Base-by-base conservation (phyloP, 2,113 vertebrate species). In the Ramphastos sulfuratus region DNA sequence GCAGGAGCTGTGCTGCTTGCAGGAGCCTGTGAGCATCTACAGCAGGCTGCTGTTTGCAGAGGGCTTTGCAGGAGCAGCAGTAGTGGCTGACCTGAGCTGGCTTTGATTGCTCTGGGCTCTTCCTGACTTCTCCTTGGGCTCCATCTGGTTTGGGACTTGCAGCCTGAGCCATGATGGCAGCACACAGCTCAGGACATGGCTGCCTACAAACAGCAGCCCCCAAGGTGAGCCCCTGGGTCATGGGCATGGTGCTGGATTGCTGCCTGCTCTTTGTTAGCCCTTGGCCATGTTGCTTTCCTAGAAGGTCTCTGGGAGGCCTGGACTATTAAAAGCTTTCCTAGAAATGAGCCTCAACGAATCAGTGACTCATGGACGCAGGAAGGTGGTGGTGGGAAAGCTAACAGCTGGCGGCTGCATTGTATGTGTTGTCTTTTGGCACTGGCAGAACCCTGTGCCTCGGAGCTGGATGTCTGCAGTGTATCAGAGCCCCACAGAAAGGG, bases 1-100 rank as follows among this genome's bases (percentile, higher is more conserved):
- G 76, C 78, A 92, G 70, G 87, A 76, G 44, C 63, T 39, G 58
- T 52, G 46, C 93, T 90, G 64, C 86, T 86, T 93, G 83, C 72
- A 35, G 30, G 72, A 61, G 60, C 27, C 50, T 82, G 82, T 54
- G 71, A 83, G 73, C 12, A 21, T 56, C 75, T 60, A 72, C 59
- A 83, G 77, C 59, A n/a, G 30, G 72, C 93, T 95, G 75, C 67
- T 80, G 44, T 82, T 91, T 67, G 33, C 35, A 75, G 79, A 85
- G 84, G 65, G n/a, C 56, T 74, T 1, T 1, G 54, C 64, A 52
- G 56, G 24, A 35, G 9, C 33, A 59, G 44, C 74, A 66, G 70
- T 37, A 31, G 33, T 85, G 75, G 21, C 54, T 94, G 31, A 94
- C 11, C 63, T 63, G 31, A 94, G 12, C 63, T 63, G 86, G 65